Conservation (phyloP, 2,888 invertebrate genomes). For the Nephrotoma flavescens region DNA sequence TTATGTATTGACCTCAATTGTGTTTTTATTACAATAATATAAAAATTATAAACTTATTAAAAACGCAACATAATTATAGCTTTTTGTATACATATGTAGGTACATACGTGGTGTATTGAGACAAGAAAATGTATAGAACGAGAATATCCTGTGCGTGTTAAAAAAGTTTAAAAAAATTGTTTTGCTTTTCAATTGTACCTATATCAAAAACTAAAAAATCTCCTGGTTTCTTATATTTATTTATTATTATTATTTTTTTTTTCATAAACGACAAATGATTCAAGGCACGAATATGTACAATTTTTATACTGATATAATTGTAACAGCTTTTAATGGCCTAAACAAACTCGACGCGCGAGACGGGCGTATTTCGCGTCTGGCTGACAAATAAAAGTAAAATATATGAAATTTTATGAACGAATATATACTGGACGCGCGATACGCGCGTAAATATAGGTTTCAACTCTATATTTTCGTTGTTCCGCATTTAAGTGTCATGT, state of each 20-base stretch:
- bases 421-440: too few species aligned
- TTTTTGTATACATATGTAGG: background rate
- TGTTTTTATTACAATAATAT: background rate
- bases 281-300: background rate
- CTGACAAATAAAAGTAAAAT: too few species aligned
- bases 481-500: too few species aligned
- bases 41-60: background rate
- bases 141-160: background rate
- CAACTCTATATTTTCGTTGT: too few species aligned
- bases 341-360: too few species aligned
- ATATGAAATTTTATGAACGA: too few species aligned
- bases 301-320: background rate
- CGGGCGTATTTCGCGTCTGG: too few species aligned
- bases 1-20: background rate
- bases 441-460: too few species aligned
- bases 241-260: too few species aligned
- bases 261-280: background rate
- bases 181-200: background rate
- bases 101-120: background rate
- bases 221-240: background rate
- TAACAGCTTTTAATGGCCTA: too few species aligned
- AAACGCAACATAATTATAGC: background rate
- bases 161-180: background rate
- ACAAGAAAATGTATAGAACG: background rate
- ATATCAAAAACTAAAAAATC: background rate